phyloP scores from a whole-genome alignment of 2,797 vertebrate genomes.

The Alca torda region DNA sequence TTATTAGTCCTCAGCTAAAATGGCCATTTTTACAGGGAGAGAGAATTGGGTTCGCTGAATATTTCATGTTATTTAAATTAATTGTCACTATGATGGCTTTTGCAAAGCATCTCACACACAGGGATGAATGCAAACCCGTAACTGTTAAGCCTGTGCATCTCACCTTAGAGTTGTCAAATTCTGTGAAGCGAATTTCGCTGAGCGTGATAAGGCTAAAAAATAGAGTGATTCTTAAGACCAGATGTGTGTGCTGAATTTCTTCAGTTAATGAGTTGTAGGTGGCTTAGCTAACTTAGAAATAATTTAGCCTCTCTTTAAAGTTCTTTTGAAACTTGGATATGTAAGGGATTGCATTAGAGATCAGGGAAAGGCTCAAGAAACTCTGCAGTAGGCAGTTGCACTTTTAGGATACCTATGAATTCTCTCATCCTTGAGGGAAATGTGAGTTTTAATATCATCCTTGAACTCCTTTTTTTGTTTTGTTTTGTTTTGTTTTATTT shows the following conservation, averaged over 20 bases:
- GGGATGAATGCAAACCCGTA: background rate
- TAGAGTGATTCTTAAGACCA: background rate
- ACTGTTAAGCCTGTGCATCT: background rate
- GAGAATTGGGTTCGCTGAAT: constrained; percentile 14
- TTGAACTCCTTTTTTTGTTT: background rate
- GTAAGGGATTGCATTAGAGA: background rate
- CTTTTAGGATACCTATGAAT: background rate
- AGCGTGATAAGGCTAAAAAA: background rate
- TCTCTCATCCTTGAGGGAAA: background rate
- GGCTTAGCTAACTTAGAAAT: background rate
- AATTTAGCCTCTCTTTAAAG: background rate
- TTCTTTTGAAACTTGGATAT: background rate
- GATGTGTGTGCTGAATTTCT: background rate
- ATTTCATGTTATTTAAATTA: constrained; percentile 35
- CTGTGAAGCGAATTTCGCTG: background rate
- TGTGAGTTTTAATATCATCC: background rate
- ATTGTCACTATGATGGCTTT: background rate
- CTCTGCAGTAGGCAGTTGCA: background rate
- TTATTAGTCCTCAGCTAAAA: background rate
- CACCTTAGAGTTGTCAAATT: background rate
- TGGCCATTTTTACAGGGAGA: background rate
- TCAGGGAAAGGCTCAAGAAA: background rate
- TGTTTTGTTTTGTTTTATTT: background rate
- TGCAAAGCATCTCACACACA: background rate
- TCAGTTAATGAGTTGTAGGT: background rate